Conservation (phyloP, 1,140 invertebrate genomes). For the Drosophila subpulchrella region DNA sequence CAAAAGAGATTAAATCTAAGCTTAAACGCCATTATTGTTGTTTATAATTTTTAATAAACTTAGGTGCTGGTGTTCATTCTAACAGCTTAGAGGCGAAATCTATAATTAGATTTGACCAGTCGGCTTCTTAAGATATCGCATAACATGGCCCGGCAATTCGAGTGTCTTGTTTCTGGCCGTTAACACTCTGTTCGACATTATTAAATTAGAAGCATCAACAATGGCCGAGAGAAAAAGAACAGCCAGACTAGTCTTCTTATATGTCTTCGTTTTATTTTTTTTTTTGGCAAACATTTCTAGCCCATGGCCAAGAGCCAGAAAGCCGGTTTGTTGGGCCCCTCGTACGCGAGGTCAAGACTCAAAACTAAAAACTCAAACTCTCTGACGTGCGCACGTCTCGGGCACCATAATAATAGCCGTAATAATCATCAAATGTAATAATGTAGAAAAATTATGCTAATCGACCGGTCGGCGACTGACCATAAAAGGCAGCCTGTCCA, state of each 20-base stretch:
- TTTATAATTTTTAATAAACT: constrained; percentile 6
- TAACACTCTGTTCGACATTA: constrained; percentile 59
- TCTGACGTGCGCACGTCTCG: constrained; percentile 51
- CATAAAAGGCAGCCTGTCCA: constrained; percentile 60
- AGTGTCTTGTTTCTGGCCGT: constrained; percentile 53
- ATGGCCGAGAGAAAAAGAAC: constrained; percentile 14
- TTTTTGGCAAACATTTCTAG: constrained; percentile 54
- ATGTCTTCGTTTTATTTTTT: neutral
- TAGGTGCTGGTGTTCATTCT: constrained; percentile 7
- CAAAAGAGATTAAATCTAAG: neutral
- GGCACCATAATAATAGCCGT: constrained; percentile 57
- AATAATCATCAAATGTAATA: constrained; percentile 69
- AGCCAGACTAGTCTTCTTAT: constrained; percentile 36
- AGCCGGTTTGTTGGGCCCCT: constrained; percentile 52
- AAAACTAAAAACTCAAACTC: constrained; percentile 34
- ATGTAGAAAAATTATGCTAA: constrained; percentile 77
- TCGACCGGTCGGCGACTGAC: constrained; percentile 27
- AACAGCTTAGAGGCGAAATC: constrained; percentile 3
- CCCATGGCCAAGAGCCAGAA: constrained; percentile 60
- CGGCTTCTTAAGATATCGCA: constrained; percentile 25
- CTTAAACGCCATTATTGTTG: constrained; percentile 1
- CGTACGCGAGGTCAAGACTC: constrained; percentile 51
- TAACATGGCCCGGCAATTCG: constrained; percentile 14
- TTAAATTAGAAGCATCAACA: constrained; percentile 60
- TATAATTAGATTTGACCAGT: constrained; percentile 26